These are phyloP conservation scores for Geotrupes spiniger DNA, from an alignment of 2,888 invertebrate species.

Conservation along the genomic window DNA sequence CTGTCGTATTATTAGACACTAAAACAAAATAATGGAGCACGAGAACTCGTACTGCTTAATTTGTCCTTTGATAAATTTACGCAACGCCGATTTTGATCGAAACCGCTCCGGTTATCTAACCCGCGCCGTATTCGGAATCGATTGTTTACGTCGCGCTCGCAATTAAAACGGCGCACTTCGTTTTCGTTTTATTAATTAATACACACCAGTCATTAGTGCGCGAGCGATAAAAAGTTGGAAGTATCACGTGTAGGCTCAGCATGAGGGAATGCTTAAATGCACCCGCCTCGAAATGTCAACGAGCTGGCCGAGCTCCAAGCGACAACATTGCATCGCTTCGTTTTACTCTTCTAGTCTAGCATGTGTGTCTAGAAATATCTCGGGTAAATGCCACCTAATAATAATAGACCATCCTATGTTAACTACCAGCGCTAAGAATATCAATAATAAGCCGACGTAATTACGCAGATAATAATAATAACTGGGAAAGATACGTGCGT, in stretches of 20 bases:
- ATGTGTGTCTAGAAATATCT: constrained; percentile 46
- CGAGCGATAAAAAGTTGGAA: constrained; percentile 14
- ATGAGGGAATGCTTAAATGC: constrained; percentile 33
- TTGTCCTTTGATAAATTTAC: not conserved
- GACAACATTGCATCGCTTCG: constrained; percentile 25
- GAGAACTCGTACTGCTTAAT: not conserved
- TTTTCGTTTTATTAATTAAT: not conserved
- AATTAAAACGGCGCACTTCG: too few relatives aligned
- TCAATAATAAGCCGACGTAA: too few relatives aligned
- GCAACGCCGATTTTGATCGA: too few relatives aligned
- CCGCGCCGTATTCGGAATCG: too few relatives aligned
- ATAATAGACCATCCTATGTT: constrained; percentile 24
- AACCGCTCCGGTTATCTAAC: too few relatives aligned
- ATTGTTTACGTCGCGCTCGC: too few relatives aligned
- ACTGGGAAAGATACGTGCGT: too few relatives aligned
- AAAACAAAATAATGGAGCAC: not conserved
- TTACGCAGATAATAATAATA: too few relatives aligned
- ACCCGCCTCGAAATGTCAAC: constrained; percentile 45
- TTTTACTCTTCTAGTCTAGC: constrained; percentile 34
- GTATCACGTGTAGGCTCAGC: constrained; percentile 28
- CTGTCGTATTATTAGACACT: constrained; percentile 5
- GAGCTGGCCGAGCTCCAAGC: constrained; percentile 46
- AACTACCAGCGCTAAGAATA: not conserved
- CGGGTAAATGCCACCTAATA: constrained; percentile 49
- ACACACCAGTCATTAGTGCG: constrained; percentile 9